Evolutionary conservation across 2,113 vertebrate species (phyloP).

Genomic region (Uropsilus gracilis): DNA sequence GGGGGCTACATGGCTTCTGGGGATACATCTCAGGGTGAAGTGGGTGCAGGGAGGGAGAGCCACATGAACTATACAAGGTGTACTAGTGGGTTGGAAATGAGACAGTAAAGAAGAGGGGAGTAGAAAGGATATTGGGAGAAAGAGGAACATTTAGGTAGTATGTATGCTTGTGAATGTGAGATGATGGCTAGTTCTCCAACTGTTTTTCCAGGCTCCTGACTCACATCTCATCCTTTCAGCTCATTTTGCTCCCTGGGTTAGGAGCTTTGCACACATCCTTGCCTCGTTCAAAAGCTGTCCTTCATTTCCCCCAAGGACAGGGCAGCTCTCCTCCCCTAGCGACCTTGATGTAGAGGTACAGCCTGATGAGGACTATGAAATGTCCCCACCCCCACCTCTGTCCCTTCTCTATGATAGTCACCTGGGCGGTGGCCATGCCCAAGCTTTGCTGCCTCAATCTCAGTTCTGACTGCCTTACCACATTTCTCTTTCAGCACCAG

Average conservation of each 20-base stretch:
- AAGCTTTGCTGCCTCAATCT: background rate
- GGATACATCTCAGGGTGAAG: background rate
- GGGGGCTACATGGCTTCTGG: background rate
- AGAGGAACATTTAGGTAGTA: background rate
- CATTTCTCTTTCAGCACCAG: conserved; percentile 81
- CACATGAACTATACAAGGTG: background rate
- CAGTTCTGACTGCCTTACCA: background rate
- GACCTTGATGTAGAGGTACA: conserved; percentile 69
- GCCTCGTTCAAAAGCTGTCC: conserved; percentile 59
- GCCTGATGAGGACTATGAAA: conserved; percentile 21
- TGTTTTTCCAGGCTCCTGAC: conserved; percentile 15
- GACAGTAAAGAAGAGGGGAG: background rate
- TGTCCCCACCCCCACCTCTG: background rate
- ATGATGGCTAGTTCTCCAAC: background rate
- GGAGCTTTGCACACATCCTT: conserved; percentile 1
- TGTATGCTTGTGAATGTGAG: background rate
- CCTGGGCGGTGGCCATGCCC: background rate
- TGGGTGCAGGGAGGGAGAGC: background rate
- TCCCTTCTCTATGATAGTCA: background rate
- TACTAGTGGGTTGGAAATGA: background rate
- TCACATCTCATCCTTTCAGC: conserved; percentile 5
- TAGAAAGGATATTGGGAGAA: background rate
- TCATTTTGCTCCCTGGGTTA: background rate
- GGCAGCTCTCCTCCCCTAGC: conserved; percentile 58
- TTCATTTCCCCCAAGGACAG: conserved; percentile 74